phyloP scores from a whole-genome alignment of 1,140 invertebrate species.

The Pogonomyrmex californicus region DNA sequence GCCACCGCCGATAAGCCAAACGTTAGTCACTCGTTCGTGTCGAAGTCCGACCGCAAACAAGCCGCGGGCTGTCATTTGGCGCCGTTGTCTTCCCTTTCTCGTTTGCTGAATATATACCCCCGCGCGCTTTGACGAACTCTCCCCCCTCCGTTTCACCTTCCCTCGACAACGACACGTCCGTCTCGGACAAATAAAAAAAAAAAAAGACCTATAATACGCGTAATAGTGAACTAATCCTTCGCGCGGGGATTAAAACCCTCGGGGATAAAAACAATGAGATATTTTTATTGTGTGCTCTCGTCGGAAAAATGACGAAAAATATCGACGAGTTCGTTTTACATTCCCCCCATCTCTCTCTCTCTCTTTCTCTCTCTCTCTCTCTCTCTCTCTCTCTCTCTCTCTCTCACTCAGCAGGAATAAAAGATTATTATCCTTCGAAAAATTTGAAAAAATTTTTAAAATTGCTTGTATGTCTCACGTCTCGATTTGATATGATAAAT shows the following conservation, averaged over 20 bases:
- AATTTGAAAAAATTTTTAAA: background rate
- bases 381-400: too few relatives aligned
- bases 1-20: slow-evolving; percentile 55
- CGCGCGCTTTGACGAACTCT: slow-evolving; percentile 47
- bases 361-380: too few relatives aligned
- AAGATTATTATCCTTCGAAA: background rate
- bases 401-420: too few relatives aligned
- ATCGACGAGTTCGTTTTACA: background rate
- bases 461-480: background rate
- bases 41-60: slow-evolving; percentile 58
- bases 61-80: slow-evolving; percentile 51
- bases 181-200: background rate
- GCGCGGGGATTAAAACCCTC: slow-evolving; percentile 23
- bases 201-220: slow-evolving; percentile 7
- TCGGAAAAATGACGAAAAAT: background rate
- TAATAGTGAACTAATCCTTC: slow-evolving; percentile 17
- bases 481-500: background rate
- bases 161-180: background rate
- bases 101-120: background rate
- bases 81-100: slow-evolving; percentile 40
- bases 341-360: too few relatives aligned
- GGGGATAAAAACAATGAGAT: background rate
- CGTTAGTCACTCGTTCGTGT: slow-evolving; percentile 50
- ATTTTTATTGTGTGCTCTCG: background rate
- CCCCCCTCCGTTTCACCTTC: background rate